phyloP scores from a whole-genome alignment of 2,113 vertebrate species.

The Nipponia nippon region DNA sequence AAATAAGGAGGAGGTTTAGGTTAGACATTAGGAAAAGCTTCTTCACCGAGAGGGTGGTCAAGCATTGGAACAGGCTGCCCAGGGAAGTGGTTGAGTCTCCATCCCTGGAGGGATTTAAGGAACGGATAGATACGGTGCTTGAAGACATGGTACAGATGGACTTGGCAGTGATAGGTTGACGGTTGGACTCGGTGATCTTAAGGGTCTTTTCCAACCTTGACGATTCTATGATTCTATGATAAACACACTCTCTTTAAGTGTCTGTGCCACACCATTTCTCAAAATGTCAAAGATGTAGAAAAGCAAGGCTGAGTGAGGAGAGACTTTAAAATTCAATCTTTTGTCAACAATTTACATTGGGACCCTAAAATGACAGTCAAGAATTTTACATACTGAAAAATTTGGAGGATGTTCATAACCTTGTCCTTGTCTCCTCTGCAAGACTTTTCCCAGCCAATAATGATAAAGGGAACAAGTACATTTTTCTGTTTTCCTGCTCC shows the following conservation, averaged over 20 bases:
- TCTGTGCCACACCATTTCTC: neutral
- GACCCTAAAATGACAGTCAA: neutral
- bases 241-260: neutral
- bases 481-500: neutral
- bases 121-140: too few species aligned
- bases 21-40: too few species aligned
- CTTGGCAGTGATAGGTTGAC: too few species aligned
- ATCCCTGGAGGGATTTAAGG: too few species aligned
- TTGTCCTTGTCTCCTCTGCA: neutral
- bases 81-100: too few species aligned
- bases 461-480: neutral
- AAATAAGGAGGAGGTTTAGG: too few species aligned
- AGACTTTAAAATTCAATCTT: neutral
- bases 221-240: too few species aligned
- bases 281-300: neutral
- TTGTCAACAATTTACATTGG: neutral
- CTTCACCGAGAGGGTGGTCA: too few species aligned
- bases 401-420: neutral
- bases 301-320: neutral
- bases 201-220: too few species aligned
- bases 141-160: too few species aligned
- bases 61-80: too few species aligned
- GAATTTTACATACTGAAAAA: neutral
- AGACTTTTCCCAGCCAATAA: neutral
- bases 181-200: too few species aligned